These are phyloP conservation scores for Channallabes apus DNA, from an alignment of 2,797 vertebrate genomes.

Conservation along the genomic window DNA sequence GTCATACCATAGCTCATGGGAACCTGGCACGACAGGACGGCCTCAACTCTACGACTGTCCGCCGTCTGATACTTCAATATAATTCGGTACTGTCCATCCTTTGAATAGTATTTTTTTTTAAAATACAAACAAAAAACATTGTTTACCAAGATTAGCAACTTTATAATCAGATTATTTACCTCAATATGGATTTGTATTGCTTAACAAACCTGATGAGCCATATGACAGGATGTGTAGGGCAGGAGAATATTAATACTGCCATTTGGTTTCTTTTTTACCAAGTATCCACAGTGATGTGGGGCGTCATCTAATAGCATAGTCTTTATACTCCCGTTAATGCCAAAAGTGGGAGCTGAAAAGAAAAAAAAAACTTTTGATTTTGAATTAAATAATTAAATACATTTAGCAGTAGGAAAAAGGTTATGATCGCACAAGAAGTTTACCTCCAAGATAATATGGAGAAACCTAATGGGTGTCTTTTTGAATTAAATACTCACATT, in stretches of 20 bases:
- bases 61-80: slow-evolving; percentile 62
- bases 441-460: neutral
- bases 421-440: neutral
- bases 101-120: slow-evolving; percentile 44
- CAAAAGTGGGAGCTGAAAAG: slow-evolving; percentile 41
- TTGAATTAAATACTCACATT: slow-evolving; percentile 58
- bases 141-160: neutral
- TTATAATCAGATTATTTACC: neutral
- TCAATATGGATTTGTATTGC: slow-evolving; percentile 46
- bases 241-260: slow-evolving; percentile 65
- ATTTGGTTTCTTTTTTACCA: slow-evolving; percentile 60
- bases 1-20: slow-evolving; percentile 62
- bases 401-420: neutral
- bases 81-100: slow-evolving; percentile 67
- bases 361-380: neutral
- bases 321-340: slow-evolving; percentile 58
- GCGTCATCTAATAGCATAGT: slow-evolving; percentile 56
- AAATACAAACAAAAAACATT: neutral
- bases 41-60: slow-evolving; percentile 57
- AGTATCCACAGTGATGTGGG: slow-evolving; percentile 73
- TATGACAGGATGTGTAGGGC: slow-evolving; percentile 69
- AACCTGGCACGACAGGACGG: slow-evolving; percentile 67
- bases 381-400: neutral
- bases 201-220: slow-evolving; percentile 70
- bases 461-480: neutral